Evolutionary conservation across 1,140 invertebrate species (phyloP).

Genomic region (Asobara japonica): DNA sequence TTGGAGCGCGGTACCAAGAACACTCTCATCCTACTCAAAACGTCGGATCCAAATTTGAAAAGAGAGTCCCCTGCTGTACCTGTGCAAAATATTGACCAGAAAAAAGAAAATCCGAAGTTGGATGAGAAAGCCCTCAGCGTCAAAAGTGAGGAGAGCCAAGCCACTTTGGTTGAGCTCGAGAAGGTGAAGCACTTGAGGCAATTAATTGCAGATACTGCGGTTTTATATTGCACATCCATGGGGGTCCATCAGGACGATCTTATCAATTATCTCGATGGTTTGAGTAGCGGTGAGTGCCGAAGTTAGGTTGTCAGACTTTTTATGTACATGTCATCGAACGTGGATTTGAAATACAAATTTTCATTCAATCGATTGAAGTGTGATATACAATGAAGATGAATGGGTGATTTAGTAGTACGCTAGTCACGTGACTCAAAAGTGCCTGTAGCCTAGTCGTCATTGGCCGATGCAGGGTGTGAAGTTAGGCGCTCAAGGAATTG

Average conservation of each 20-base stretch:
- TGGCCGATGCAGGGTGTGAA: too few relatives aligned
- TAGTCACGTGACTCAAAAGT: too few relatives aligned
- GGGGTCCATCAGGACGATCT: constrained; percentile 54
- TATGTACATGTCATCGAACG: too few relatives aligned
- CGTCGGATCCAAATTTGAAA: not conserved
- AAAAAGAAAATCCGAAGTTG: not conserved
- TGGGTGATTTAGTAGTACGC: too few relatives aligned
- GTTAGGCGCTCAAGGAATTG: too few relatives aligned
- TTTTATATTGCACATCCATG: constrained; percentile 53
- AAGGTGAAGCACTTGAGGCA: constrained; percentile 43
- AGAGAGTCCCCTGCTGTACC: not conserved
- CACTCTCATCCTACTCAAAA: constrained; percentile 30
- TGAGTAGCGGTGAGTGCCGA: constrained; percentile 47
- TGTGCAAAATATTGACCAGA: not conserved
- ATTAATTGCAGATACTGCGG: constrained; percentile 50
- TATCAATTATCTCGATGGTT: constrained; percentile 50
- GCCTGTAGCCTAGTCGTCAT: too few relatives aligned
- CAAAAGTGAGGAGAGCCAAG: not conserved
- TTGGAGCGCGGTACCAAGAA: constrained; percentile 10
- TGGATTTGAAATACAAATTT: too few relatives aligned
- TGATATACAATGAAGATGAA: too few relatives aligned
- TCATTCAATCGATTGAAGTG: too few relatives aligned
- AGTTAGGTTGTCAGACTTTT: constrained; percentile 45
- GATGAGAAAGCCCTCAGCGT: not conserved
- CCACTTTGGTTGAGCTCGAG: not conserved